Conservation (phyloP, 2,797 vertebrate genomes). For the Pangasius djambal region DNA sequence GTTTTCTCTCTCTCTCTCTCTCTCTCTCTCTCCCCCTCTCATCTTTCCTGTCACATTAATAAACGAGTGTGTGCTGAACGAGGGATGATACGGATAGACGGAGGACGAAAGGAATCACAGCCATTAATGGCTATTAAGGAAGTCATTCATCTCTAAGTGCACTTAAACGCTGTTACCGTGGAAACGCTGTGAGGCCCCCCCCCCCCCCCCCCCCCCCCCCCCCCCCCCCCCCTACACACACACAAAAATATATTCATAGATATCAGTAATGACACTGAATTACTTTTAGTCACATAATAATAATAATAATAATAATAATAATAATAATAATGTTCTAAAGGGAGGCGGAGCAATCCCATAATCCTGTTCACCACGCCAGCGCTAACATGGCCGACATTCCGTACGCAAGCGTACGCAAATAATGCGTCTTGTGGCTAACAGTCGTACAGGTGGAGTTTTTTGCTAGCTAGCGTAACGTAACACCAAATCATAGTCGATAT, state of each 20-base stretch:
- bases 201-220: no score
- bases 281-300: neutral
- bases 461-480: no score
- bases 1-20: slow-evolving; percentile 47
- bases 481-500: no score
- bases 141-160: slow-evolving; percentile 56
- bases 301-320: neutral
- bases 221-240: no score
- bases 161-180: slow-evolving; percentile 32
- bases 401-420: no score
- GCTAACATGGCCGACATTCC: no score
- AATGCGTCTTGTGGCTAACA: no score
- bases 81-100: slow-evolving; percentile 23
- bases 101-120: slow-evolving; percentile 13
- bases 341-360: neutral
- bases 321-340: neutral
- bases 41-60: slow-evolving; percentile 57
- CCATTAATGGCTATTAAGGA: slow-evolving; percentile 56
- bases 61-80: slow-evolving; percentile 39
- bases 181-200: slow-evolving; percentile 10
- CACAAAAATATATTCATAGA: slow-evolving; percentile 3
- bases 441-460: no score
- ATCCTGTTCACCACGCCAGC: no score
- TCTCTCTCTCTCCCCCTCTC: slow-evolving; percentile 12
- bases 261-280: neutral